Percentiles rank a stretch among this genome's conserved stretches.
Conservation (phyloP, 2,888 invertebrate genomes). For the Erebia palarica region DNA sequence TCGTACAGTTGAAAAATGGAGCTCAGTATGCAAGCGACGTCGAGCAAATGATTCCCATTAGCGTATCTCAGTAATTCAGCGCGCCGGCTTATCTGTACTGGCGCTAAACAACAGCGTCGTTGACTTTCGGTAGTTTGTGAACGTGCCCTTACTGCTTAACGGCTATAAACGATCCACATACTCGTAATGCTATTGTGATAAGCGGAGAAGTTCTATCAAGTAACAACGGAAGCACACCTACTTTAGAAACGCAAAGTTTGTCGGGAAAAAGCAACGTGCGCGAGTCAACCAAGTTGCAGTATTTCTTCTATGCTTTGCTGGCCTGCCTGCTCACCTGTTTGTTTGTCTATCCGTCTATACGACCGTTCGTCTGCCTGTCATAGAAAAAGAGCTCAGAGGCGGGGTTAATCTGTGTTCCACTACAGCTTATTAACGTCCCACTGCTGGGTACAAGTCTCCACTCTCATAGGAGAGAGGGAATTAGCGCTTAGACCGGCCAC, state of each 20-base stretch:
- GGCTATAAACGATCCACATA: slow-evolving; percentile 19
- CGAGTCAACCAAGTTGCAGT: too few relatives aligned
- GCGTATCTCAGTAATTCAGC: slow-evolving; percentile 67
- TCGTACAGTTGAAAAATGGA: slow-evolving; percentile 25
- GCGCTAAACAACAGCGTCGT: slow-evolving; percentile 55
- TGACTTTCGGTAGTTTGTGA: slow-evolving; percentile 31
- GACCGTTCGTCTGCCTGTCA: too few relatives aligned
- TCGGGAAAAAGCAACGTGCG: not conserved
- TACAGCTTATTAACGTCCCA: too few relatives aligned
- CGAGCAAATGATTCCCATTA: slow-evolving; percentile 65
- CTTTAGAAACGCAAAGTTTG: not conserved
- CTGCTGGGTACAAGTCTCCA: too few relatives aligned
- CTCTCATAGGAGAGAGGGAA: too few relatives aligned
- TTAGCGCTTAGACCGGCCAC: too few relatives aligned
- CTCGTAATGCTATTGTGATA: slow-evolving; percentile 13
- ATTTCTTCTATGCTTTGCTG: too few relatives aligned
- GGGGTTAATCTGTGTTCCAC: too few relatives aligned
- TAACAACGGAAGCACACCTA: not conserved
- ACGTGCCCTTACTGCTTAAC: slow-evolving; percentile 34
- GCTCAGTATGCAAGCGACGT: slow-evolving; percentile 35
- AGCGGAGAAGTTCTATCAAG: not conserved
- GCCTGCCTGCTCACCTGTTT: too few relatives aligned
- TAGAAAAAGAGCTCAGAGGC: too few relatives aligned
- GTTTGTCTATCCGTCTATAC: too few relatives aligned
- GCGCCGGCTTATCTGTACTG: slow-evolving; percentile 64